phyloP scores from a whole-genome alignment of 2,113 vertebrate genomes.

The Panurus biarmicus region DNA sequence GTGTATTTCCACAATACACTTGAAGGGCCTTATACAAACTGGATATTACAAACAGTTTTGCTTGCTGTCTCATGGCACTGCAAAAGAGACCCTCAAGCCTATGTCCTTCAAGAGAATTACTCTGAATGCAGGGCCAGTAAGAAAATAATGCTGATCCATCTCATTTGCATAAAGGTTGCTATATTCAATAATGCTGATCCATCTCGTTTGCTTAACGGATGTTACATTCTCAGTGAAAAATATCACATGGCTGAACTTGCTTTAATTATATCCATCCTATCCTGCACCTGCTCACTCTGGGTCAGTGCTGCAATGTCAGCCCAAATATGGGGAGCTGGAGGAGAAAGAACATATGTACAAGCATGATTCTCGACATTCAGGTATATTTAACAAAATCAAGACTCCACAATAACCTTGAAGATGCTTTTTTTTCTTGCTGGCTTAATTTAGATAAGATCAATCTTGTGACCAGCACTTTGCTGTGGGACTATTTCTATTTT shows the following conservation, averaged over 20 bases:
- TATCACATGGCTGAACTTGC: background rate
- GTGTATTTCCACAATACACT: background rate
- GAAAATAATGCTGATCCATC: slow-evolving; percentile 1
- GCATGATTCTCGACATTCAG: background rate
- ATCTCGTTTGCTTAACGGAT: background rate
- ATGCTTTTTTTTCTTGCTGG: background rate
- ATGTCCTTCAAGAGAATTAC: background rate
- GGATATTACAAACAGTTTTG: background rate
- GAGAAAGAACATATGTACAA: background rate
- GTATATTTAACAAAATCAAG: background rate
- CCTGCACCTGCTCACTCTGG: background rate
- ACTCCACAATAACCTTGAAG: background rate
- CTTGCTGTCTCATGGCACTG: background rate
- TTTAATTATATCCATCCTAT: background rate
- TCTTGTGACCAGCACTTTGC: background rate
- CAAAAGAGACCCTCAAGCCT: background rate
- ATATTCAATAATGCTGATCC: background rate
- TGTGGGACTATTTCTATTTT: background rate
- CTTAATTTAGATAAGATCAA: background rate
- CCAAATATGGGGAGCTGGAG: background rate
- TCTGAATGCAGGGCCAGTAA: background rate
- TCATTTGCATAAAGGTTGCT: slow-evolving; percentile 6
- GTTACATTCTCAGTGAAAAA: background rate
- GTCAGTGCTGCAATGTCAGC: background rate
- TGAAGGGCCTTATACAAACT: background rate